phyloP scores from a whole-genome alignment of 2,888 invertebrate species.

The Tillus elongatus region DNA sequence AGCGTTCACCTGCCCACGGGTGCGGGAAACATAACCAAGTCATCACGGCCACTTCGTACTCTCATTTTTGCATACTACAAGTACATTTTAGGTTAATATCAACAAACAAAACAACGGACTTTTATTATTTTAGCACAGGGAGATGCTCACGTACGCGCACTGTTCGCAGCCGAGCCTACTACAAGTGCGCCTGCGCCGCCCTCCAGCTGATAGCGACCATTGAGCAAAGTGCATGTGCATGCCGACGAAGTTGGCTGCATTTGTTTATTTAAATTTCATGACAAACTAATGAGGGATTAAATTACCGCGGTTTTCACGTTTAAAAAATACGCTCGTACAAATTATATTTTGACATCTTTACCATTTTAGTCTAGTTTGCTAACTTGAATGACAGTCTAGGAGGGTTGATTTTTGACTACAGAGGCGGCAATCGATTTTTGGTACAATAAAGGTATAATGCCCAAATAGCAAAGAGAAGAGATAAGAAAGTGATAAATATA shows the following conservation, averaged over 20 bases:
- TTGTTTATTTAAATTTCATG: slow-evolving; percentile 6
- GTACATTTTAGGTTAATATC: slow-evolving; percentile 38
- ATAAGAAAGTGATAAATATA: too few relatives aligned
- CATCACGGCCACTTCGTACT: slow-evolving; percentile 21
- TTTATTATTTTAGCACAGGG: slow-evolving; percentile 33
- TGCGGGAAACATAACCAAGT: slow-evolving; percentile 19
- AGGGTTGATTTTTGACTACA: too few relatives aligned
- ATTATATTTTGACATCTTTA: too few relatives aligned
- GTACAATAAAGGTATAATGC: too few relatives aligned
- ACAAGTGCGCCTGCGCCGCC: slow-evolving; percentile 19
- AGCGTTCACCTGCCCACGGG: slow-evolving; percentile 22
- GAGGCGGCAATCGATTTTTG: too few relatives aligned
- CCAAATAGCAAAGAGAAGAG: too few relatives aligned
- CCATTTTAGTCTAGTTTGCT: too few relatives aligned
- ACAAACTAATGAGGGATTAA: too few relatives aligned
- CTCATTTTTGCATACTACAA: slow-evolving; percentile 27
- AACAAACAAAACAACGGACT: slow-evolving; percentile 37
- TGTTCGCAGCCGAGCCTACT: slow-evolving; percentile 18
- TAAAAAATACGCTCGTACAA: too few relatives aligned
- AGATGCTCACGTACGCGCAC: slow-evolving; percentile 39
- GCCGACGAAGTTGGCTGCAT: too few relatives aligned
- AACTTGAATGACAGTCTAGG: too few relatives aligned
- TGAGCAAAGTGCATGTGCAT: slow-evolving; percentile 10
- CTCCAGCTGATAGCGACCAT: slow-evolving; percentile 19
- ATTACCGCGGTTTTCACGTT: too few relatives aligned